Base-by-base conservation (phyloP, 2,888 invertebrate genomes). In the Drosophila paramelanica region DNA sequence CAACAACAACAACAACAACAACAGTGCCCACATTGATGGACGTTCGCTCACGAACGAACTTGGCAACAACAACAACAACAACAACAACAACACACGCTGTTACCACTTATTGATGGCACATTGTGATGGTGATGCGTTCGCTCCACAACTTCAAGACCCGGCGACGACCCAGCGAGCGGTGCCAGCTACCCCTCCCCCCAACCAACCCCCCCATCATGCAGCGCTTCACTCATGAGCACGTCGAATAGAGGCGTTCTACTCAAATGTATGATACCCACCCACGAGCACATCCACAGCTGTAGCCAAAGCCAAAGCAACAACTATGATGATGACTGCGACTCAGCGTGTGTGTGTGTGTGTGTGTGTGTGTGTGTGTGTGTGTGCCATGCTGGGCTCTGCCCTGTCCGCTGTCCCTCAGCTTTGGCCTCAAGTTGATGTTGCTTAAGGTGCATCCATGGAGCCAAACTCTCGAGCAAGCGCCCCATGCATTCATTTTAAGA, bases 221-320 rank as follows among this genome's bases (percentile, higher is more conserved):
- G 36, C 68, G 62, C 71, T 62, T 59, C 70, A 70, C 82, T 81
- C 79, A 73, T 85, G 88, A 69, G 80, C 81, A 87, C 81, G 81
- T 87, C 89, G 81, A 88, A 91, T 90, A 90, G 83, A 87, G 90
- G 91, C 91, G 90, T 91, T 90, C 87, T 90, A 83, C 84, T 89
- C 91, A 91, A 91, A 90, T 91, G 91, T 90, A 90, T 90, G 91
- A 91, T 90, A 90, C 90, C 90, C 90, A 91, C 90, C 90, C 91
- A 91, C 90, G 90, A 91, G 90, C 90, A 81, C 75, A 82, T 77
- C 68, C 59, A 42, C 47, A 75, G 60, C 61, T 39, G 41, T 43
- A 73, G 64, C 68, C 79, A 59, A 60, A 70, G 67, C 45, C 49
- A 55, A 33, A 62, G 67, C 53, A 36, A 62, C 77, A 87, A 88